Conservation (phyloP, 1,140 invertebrate species). For the Habropoda laboriosa region DNA sequence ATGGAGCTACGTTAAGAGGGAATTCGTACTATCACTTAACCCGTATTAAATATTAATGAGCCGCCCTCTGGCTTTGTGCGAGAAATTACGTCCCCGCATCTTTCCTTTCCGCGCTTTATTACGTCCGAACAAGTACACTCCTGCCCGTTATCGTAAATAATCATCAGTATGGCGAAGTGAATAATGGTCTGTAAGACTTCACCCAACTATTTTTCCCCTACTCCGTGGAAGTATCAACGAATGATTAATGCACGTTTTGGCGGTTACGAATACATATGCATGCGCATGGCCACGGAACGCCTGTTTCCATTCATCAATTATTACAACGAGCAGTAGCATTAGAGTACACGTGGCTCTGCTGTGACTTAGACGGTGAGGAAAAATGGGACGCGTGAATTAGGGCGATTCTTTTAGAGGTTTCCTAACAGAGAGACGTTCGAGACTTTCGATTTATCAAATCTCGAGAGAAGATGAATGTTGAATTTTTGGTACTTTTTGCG, state of each 20-base stretch:
- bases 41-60: slow-evolving; percentile 33
- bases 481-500: too few species aligned
- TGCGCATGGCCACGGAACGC: not conserved
- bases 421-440: too few species aligned
- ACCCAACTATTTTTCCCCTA: slow-evolving; percentile 32
- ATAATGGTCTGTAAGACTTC: slow-evolving; percentile 53
- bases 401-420: too few species aligned
- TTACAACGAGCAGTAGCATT: slow-evolving; percentile 16
- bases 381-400: too few species aligned
- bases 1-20: slow-evolving; percentile 3
- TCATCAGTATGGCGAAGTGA: slow-evolving; percentile 42
- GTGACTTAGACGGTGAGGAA: not conserved
- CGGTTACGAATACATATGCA: slow-evolving; percentile 19
- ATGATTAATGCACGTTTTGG: slow-evolving; percentile 57
- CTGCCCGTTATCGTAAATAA: slow-evolving; percentile 55
- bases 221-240: slow-evolving; percentile 17
- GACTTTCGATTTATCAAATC: too few species aligned
- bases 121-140: not conserved
- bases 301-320: slow-evolving; percentile 59
- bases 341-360: not conserved
- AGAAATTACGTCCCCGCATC: slow-evolving; percentile 3
- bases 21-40: slow-evolving; percentile 33
- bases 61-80: not conserved
- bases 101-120: slow-evolving; percentile 6
- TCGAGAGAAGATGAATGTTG: too few species aligned